Evolutionary conservation across 2,797 vertebrate species (phyloP).

Genomic region (Malacoctenus gilli): DNA sequence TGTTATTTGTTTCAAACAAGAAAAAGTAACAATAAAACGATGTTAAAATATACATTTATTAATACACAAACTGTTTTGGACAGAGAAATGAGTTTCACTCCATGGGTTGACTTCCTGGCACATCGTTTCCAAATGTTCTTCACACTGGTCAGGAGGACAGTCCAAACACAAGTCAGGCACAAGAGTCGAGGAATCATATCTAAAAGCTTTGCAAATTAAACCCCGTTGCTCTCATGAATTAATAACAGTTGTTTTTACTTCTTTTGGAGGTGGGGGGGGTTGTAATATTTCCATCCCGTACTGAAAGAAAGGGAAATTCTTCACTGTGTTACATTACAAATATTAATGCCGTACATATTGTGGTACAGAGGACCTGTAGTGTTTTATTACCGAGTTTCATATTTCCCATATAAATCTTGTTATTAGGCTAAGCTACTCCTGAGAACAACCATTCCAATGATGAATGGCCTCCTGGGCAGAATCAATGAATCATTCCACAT

Average conservation of each 20-base stretch:
- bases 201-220: neutral
- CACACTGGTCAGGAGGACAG: too few relatives aligned
- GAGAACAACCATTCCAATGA: slow-evolving; percentile 53
- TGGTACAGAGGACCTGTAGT: neutral
- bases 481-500: slow-evolving; percentile 53
- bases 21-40: slow-evolving; percentile 17
- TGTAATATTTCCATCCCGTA: slow-evolving; percentile 13
- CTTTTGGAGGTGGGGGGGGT: too few relatives aligned
- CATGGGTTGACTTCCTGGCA: slow-evolving; percentile 1
- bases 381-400: slow-evolving; percentile 47
- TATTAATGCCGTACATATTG: neutral
- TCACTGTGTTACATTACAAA: neutral
- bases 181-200: too few relatives aligned
- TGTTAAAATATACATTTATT: slow-evolving; percentile 45
- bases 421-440: slow-evolving; percentile 50
- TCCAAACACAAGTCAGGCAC: neutral
- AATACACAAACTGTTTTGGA: slow-evolving; percentile 15
- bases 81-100: slow-evolving; percentile 22
- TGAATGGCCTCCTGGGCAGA: slow-evolving; percentile 47
- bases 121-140: neutral
- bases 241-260: neutral
- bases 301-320: neutral
- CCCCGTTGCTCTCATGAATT: slow-evolving; percentile 3
- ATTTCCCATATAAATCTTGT: slow-evolving; percentile 54
- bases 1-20: slow-evolving; percentile 12